Evolutionary conservation across 2,888 invertebrate species (phyloP), one percentile per base, ranked within the genome.

Genomic region (Acheta domesticus): DNA sequence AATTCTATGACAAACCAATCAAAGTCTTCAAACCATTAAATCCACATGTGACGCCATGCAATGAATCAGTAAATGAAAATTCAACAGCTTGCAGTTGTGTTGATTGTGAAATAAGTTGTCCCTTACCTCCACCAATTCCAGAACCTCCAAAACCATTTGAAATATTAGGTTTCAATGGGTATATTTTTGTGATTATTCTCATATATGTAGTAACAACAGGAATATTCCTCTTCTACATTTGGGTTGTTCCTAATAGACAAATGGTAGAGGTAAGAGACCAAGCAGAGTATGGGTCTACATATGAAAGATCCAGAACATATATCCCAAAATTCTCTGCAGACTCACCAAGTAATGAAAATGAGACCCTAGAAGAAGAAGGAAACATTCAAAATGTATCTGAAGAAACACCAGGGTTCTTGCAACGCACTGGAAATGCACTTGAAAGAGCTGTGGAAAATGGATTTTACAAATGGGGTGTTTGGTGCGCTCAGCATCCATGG

Each of bases 71-170:
- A 74, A 89, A 91, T 85, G 93, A 93, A 87, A 89, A 91, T 89
- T n/a, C 19, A 79, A 49, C 88, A 21, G 88, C 92, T 0, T 96
- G 96, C 86, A 92, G 94, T 83, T 96, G 96, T 85, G 90, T 94
- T 49, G 95, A 95, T 84, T 95, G 95, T 84, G 84, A 87, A 0
- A 84, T 85, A 2, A 89, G 90, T 2, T 96, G 96, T 84, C 90
- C 91, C 0, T 79, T 86, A 20, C 87, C 77, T 49, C 20, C 77
- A 11, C 62, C 62, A 23, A 16, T 62, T 12, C 77, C 77, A n/a
- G 5, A n/a, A 23, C 62, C 50, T 20, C 5, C 19, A 23, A 20
- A 19, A 21, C 77, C n/a, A 14, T 50, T 50, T 23, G 23, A n/a
- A n/a, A 19, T 77, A 20, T n/a, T 36, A 49, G 76, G 76, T 11